Conservation (phyloP, 2,888 invertebrate genomes). For the Helobdella robusta region DNA sequence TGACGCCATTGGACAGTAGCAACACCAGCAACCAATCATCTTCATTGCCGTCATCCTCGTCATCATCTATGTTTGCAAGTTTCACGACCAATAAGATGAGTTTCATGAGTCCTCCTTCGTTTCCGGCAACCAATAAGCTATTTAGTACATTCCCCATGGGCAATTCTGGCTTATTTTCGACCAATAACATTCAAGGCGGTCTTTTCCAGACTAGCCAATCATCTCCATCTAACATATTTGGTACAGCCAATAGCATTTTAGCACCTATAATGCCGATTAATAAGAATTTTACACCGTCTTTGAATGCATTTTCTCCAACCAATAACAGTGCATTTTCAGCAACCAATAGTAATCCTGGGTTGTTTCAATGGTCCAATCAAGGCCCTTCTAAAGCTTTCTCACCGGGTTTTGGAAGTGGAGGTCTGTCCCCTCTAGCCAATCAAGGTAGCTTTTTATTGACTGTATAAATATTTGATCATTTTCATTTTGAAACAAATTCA, state of each 20-base stretch:
- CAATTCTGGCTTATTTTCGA: background rate
- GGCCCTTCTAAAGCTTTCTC: too few species aligned
- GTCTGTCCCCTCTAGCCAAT: too few species aligned
- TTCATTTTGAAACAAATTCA: too few species aligned
- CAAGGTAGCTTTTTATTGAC: too few species aligned
- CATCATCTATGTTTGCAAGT: too few species aligned
- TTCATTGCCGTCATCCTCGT: too few species aligned
- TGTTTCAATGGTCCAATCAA: conserved; percentile 12
- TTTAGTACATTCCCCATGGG: background rate
- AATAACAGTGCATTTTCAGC: conserved; percentile 8
- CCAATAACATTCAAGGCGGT: background rate
- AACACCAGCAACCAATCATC: background rate
- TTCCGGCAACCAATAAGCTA: background rate
- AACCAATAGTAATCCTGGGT: background rate
- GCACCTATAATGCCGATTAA: background rate
- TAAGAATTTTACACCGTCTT: background rate
- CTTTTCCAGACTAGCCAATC: conserved; percentile 19
- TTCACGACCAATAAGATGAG: background rate
- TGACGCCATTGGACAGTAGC: conserved; percentile 8
- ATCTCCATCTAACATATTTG: background rate
- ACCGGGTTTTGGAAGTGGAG: too few species aligned
- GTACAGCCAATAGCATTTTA: conserved; percentile 13
- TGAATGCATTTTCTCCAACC: background rate
- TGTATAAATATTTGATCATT: too few species aligned
- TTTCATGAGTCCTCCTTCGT: conserved; percentile 3